Evolutionary conservation across 2,888 invertebrate genomes (phyloP).

Genomic region (Cryptophagus acutangulus): DNA sequence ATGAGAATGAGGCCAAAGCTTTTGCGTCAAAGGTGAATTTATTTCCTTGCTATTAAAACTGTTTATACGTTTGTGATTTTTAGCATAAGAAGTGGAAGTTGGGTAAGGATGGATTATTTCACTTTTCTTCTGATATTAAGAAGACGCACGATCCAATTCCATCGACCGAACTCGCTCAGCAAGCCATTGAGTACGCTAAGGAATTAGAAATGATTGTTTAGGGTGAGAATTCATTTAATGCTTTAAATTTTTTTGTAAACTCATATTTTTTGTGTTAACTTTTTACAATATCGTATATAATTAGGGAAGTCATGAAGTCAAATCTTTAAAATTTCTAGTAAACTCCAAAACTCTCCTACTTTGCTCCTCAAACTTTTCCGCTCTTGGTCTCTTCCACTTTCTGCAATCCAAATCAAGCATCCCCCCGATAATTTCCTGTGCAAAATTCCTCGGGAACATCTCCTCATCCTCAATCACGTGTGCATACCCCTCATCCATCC

Average conservation of each 20-base stretch:
- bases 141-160: slow-evolving; percentile 77
- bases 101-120: slow-evolving; percentile 71
- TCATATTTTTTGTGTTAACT: neutral
- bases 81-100: slow-evolving; percentile 78
- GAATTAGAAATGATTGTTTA: slow-evolving; percentile 99
- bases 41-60: slow-evolving; percentile 3
- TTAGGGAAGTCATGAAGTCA: no score
- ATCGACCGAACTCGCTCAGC: slow-evolving; percentile 83
- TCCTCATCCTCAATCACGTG: slow-evolving; percentile 95
- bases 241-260: neutral
- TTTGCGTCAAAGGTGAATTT: slow-evolving; percentile 70
- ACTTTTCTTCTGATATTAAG: slow-evolving; percentile 73
- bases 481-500: slow-evolving; percentile 85
- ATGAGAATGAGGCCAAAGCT: slow-evolving; percentile 69
- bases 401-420: slow-evolving; percentile 84
- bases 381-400: slow-evolving; percentile 78
- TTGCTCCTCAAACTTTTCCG: slow-evolving; percentile 70
- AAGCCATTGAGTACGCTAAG: slow-evolving; percentile 93
- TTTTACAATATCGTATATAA: neutral
- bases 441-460: slow-evolving; percentile 83
- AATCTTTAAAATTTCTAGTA: no score
- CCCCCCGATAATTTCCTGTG: slow-evolving; percentile 92
- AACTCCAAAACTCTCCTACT: slow-evolving; percentile 71
- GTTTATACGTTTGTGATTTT: slow-evolving; percentile 13
- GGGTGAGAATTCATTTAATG: neutral